phyloP scores from a whole-genome alignment of 2,113 vertebrate genomes.

The Myiopsitta monachus region DNA sequence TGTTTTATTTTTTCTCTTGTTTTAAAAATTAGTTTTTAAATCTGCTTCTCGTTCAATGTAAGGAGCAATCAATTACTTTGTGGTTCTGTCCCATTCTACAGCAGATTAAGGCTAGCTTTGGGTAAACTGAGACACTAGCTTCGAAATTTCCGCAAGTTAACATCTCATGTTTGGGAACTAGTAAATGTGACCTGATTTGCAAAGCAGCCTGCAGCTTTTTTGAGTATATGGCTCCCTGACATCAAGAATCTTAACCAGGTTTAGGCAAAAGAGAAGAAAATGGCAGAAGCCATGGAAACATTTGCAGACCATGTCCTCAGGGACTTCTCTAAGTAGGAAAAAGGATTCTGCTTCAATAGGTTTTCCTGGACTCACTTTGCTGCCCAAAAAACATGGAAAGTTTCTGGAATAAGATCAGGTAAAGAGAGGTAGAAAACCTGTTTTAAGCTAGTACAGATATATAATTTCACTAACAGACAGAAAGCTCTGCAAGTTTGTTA shows the following conservation, averaged over 20 bases:
- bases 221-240: background rate
- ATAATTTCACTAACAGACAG: background rate
- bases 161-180: background rate
- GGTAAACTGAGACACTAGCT: background rate
- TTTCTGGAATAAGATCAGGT: background rate
- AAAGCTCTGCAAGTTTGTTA: accelerated
- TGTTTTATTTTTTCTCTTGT: background rate
- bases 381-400: background rate
- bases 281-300: background rate
- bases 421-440: background rate
- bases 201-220: background rate
- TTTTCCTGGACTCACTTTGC: background rate
- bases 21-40: background rate
- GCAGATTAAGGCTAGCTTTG: background rate
- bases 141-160: background rate
- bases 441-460: background rate
- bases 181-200: background rate
- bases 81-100: background rate
- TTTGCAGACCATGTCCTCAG: background rate
- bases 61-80: background rate
- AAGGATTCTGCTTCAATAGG: background rate
- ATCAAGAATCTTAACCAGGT: background rate
- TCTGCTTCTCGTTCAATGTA: background rate
- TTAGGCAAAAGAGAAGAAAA: background rate
- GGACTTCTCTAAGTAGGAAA: background rate